Conservation (phyloP, 2,888 invertebrate species). For the Morpho achilles region DNA sequence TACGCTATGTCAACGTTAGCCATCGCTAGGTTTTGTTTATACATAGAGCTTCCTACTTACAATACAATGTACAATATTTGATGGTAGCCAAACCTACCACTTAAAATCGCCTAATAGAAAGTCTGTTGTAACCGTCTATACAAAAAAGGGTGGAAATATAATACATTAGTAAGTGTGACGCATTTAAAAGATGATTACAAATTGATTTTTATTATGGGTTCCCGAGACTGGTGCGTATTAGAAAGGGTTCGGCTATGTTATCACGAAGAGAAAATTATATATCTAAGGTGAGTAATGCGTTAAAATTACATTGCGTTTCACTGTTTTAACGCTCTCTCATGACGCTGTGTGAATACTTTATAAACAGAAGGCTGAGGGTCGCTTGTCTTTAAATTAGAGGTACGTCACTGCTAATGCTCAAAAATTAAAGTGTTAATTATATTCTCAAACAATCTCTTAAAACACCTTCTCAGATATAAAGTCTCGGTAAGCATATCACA, state of each 20-base stretch:
- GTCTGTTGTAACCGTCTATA: conserved; percentile 14
- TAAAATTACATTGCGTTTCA: conserved; percentile 10
- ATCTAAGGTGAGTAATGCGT: conserved; percentile 9
- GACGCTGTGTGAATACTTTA: too few species aligned
- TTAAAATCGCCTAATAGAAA: conserved; percentile 12
- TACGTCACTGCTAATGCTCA: too few species aligned
- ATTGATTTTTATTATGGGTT: conserved; percentile 70
- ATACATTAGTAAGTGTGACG: conserved; percentile 47
- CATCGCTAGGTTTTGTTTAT: too few species aligned
- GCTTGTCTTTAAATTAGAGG: too few species aligned
- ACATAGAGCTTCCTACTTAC: neutral
- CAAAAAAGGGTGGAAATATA: conserved; percentile 41
- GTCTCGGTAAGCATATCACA: too few species aligned
- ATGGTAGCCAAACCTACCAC: neutral
- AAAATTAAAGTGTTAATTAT: too few species aligned
- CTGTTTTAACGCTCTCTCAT: too few species aligned
- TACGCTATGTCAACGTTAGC: too few species aligned
- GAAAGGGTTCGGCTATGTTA: conserved; percentile 35
- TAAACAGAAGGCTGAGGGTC: too few species aligned
- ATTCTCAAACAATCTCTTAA: too few species aligned
- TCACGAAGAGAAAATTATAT: conserved; percentile 24
- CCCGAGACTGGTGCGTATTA: conserved; percentile 26
- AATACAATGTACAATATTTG: neutral
- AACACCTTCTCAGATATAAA: too few species aligned
- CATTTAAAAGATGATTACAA: conserved; percentile 55